phyloP scores from a whole-genome alignment of 2,888 invertebrate species.

The Vanessa cardui region DNA sequence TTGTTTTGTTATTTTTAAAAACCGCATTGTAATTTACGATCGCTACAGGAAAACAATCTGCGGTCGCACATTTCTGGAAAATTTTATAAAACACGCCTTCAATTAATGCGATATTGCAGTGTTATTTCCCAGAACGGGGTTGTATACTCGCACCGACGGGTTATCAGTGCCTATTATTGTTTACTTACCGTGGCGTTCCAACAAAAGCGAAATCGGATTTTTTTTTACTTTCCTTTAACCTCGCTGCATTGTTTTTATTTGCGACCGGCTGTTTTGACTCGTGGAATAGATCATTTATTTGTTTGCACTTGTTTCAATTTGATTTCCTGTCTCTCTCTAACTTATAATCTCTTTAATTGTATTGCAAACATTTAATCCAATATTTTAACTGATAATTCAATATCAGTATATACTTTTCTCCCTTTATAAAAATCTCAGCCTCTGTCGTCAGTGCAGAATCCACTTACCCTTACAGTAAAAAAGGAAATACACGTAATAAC shows the following conservation, averaged over 20 bases:
- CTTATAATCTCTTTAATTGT: not conserved
- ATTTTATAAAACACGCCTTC: constrained; percentile 43
- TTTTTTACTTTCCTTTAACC: constrained; percentile 15
- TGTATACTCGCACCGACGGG: constrained; percentile 50
- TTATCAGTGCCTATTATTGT: constrained; percentile 63
- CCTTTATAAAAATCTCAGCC: too few relatives aligned
- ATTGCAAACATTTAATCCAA: too few relatives aligned
- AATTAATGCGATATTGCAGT: constrained; percentile 45
- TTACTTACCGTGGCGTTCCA: constrained; percentile 46
- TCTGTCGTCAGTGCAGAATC: too few relatives aligned
- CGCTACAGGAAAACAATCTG: constrained; percentile 24
- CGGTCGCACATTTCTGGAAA: constrained; percentile 37
- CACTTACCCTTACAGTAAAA: too few relatives aligned
- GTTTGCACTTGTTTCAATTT: constrained; percentile 6
- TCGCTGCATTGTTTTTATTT: constrained; percentile 12
- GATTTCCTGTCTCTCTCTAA: not conserved
- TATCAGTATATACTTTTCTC: too few relatives aligned
- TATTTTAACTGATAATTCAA: too few relatives aligned
- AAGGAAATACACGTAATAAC: not conserved
- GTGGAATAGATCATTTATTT: constrained; percentile 7
- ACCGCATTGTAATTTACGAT: constrained; percentile 37
- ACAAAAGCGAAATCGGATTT: constrained; percentile 23
- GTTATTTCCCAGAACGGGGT: constrained; percentile 50
- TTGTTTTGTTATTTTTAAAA: constrained; percentile 31
- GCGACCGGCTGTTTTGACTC: constrained; percentile 6